Evolutionary conservation across 2,113 vertebrate genomes (phyloP), one percentile per base, ranked within the genome.

Genomic region (Callaeas wilsoni): DNA sequence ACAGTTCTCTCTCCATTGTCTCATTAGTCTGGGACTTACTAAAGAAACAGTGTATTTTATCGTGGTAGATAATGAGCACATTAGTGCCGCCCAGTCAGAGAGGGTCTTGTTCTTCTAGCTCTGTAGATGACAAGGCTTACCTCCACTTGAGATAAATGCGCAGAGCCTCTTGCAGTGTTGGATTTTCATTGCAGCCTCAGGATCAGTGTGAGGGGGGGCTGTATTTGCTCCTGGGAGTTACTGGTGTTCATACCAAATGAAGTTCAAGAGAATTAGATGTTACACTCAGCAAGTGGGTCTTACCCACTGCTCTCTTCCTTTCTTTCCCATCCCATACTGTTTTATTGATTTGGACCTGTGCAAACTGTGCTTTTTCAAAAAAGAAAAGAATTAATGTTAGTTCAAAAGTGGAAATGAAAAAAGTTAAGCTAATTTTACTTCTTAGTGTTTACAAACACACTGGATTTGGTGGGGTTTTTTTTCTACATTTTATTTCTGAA

Each of bases 121-220:
- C 46, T 39, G 39, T 20, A 20, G 41, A 65, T 0, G 0, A 13
- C 10, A 73, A 77, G 35, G 39, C 37, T 53, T 86, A 23, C 14
- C 21, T 87, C 16, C 26, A 3, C 26, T 16, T 0, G 4, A 25
- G 13, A 17, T 68, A 59, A 69, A 30, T 0, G 1, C 35, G 16
- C 37, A 64, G 32, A 69, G 18, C 7, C 68, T 73, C 56, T 68
- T 78, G 29, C 8, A 3, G 4, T 53, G 87, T 64, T 21, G 73
- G 33, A 35, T 33, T 59, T 46, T 4, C 1, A 4, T 39, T 2
- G 3, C 25, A 37, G 57, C 42, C 63, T 77, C 33, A 16, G 10
- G 59, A 23, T 33, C 46, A 19, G 14, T 80, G 75, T 46, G 26
- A 77, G 60, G 3, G 6, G 42, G 26, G 25, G 14, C 74, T 53